Evolutionary conservation across 2,113 vertebrate genomes (phyloP), one percentile per base, ranked within the genome.

Genomic region (Falco punctatus): DNA sequence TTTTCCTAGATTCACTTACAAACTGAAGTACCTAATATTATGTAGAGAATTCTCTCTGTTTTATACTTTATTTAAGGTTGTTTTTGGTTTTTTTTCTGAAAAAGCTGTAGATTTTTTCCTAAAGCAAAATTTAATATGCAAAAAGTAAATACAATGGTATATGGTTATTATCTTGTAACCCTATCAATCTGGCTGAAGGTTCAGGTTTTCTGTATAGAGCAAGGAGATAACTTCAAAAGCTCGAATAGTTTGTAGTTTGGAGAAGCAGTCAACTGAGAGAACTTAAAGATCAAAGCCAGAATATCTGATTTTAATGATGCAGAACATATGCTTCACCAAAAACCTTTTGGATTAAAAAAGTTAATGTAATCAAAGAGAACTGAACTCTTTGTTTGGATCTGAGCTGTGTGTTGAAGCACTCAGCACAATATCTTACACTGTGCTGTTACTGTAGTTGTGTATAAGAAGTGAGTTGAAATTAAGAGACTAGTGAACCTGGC

Each of bases 241-340:
- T 93, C 11, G 5, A 95, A 95, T 92, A 96, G 94, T 96, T 96
- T 97, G 85, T 96, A 97, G 96, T 83, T 91, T 92, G 92, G 82
- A 95, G 96, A 97, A 95, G 95, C 97, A 97, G 96, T 97, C 96
- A 96, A 96, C 97, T 97, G 96, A 97, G 86, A 95, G 96, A 95
- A 96, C 94, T 96, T 97, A 89, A 94, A 97, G 95, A 97, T 97
- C 97, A 97, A 97, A 97, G 97, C 51, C 91, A 89, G 81, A 97
- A 94, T 97, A 97, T 97, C 97, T 97, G 97, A 97, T 97, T 97
- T 97, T 97, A 97, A 97, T 97, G 97, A 97, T 97, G 97, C 96
- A 97, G 97, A 97, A 97, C 97, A 97, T 97, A 97, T 97, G 97
- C 94, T 97, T 97, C 95, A 95, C 91, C 77, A 97, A 97, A 97